These are phyloP conservation scores for Chaenocephalus aceratus DNA, from an alignment of 2,113 vertebrate species.

Conservation along the genomic window DNA sequence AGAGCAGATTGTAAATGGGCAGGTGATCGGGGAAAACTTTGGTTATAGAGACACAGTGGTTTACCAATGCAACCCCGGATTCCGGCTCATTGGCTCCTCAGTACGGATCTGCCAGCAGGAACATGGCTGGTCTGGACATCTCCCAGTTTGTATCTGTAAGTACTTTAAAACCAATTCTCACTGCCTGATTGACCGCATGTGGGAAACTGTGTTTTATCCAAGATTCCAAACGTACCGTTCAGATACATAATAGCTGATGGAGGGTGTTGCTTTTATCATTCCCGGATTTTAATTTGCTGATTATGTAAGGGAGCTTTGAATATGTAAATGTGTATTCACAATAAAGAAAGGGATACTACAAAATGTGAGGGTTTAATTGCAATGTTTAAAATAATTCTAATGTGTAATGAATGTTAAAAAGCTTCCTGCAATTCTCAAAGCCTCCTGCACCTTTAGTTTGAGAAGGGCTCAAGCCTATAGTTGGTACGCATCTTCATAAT, in stretches of 20 bases:
- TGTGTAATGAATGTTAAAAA: neutral
- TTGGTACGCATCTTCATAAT: constrained; percentile 25
- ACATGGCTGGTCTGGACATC: constrained; percentile 95
- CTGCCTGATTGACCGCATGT: neutral
- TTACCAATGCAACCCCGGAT: constrained; percentile 96
- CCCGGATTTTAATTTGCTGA: neutral
- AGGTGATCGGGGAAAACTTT: constrained; percentile 97
- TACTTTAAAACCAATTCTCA: constrained; percentile 64
- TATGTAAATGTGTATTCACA: neutral
- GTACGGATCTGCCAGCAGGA: constrained; percentile 97
- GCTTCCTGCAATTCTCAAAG: neutral
- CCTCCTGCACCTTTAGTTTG: neutral
- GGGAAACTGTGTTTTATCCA: neutral
- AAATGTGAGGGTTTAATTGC: neutral
- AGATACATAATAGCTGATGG: neutral
- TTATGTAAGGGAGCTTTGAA: neutral
- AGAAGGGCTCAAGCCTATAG: neutral
- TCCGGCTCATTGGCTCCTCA: constrained; percentile 95
- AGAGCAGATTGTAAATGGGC: constrained; percentile 95
- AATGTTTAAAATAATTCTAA: constrained; percentile 6
- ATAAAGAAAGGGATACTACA: neutral
- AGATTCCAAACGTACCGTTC: neutral
- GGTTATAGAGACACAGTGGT: constrained; percentile 97
- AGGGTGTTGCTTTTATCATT: neutral
- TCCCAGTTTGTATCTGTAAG: constrained; percentile 97